Base-by-base conservation (phyloP, 2,113 vertebrate genomes). In the Poecile atricapillus region DNA sequence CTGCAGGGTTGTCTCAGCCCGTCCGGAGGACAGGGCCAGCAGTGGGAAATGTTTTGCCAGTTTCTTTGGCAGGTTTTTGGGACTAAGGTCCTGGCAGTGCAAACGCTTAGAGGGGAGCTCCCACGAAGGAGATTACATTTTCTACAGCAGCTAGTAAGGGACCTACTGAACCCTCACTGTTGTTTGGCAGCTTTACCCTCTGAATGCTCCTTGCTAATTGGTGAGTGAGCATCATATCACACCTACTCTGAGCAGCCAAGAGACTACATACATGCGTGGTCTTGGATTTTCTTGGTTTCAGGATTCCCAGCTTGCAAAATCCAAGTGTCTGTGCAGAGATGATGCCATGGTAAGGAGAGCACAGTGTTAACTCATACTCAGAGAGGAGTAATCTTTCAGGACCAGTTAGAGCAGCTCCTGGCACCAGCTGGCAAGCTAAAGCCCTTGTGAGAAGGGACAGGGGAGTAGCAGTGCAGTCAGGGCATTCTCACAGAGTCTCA, bases 21-120 rank as follows among this genome's bases (percentile, higher is more conserved):
- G 10, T 43, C 28, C 0, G 0, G 17, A 43, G 43, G 46, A 43
- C 2, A 1, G 18, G 21, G 4, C 10, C 47, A 47, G 23, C 0
- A 4, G 11, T 55, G 8, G 0, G 11, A 85, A 82, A 23, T 0
- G 0, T 74, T 83, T 83, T 70, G 5, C 39, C 2, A 1, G 4
- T 20, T 78, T 22, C 31, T 84, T 87, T 59, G 76, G 6, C 23
- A 52, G 52, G 16, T 27, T 82, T 80, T 50, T 77, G 37, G 44
- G 55, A 50, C 25, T 10, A 91, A 41, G 25, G 15, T 49, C 64
- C 74, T 87, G 49, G 9, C 46, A 76, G 13, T 2, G 3, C 33
- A 67, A 76, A n/a, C 25, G 15, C 5, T 6, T 50, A 49, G 53
- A 87, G 44, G 7, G 43, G 21, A 65, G 20, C 13, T 68, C 25